Evolutionary conservation across 2,888 invertebrate genomes (phyloP), one percentile per base, ranked within the genome.

Genomic region (Drosophila setosimentum): DNA sequence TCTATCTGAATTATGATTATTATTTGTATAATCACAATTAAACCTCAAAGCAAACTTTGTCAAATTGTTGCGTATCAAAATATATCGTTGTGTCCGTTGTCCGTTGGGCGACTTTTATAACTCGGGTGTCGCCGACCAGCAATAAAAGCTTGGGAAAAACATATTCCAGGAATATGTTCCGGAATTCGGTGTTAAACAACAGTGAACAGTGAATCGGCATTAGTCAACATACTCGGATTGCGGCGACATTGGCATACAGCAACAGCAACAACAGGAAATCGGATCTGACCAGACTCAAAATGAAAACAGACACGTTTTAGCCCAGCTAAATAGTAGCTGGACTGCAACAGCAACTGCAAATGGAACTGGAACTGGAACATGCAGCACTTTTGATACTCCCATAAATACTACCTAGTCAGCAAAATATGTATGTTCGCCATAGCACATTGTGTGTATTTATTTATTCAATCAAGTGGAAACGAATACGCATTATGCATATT

Each of bases 151-250:
- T 91, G 92, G 91, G 91, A 91, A 91, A 91, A 92, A 85, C 80
- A 80, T 88, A 80, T 91, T 91, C 91, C 89, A 87, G 91, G 91
- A 91, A 91, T 91, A 86, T 86, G 82, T 91, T 91, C 91, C 91
- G 91, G 91, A 91, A 91, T 91, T 91, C 88, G 79, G 78, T 83
- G 88, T 86, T 91, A 91, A 91, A 89, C 85, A 83, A 79, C 82
- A 87, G 83, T 74, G 87, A 76, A 72, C 74, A 68, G n/a, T n/a
- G n/a, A n/a, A 73, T 68, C 63, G 74, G 50, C 72, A 73, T 55
- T 67, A 73, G 65, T 68, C 61, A 76, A 70, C 81, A 58, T 29
- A 62, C 68, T 76, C 76, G 49, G 70, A 51, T 82, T 81, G 73
- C 85, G 77, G 78, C 74, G 79, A 80, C 72, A 80, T 78, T 68